Base-by-base conservation (phyloP, 1,140 invertebrate genomes). In the Drosophila pachea region DNA sequence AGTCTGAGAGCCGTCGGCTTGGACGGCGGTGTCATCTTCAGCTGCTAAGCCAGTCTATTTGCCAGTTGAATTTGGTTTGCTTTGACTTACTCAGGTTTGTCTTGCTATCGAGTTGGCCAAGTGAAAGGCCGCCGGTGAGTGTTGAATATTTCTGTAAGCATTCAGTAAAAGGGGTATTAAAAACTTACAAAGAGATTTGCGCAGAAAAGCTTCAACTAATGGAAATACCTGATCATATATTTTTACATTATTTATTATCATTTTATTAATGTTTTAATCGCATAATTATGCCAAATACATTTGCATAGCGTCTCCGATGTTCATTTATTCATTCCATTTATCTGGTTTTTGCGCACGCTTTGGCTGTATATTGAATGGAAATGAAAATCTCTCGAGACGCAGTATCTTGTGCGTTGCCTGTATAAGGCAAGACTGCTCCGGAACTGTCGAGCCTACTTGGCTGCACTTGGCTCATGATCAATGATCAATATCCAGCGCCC, bases 321-420 rank as follows among this genome's bases (percentile, higher is more conserved):
- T 68, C 58, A 40, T 8, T 52, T 29, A 33, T 12, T 32, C n/a
- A 42, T 52, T 16, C 4, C 42, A n/a, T 40, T 16, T 11, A 49
- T 63, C 31, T 49, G 12, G 48, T 68, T 49, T 45, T 53, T 31
- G 66, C 58, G 35, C 32, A 38, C 29, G 47, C 22, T 3, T 53
- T 38, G 49, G 11, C 48, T 52, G 5, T 22, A 70, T 53, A 59
- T 70, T 40, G 54, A 70, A 70, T 53, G 52, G 54, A 53, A 65
- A 66, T 66, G 45, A 70, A 66, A 70, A 70, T 65, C 62, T 52
- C 40, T 50, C 29, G 53, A 69, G 61, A 69, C 61, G 48, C 68
- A 53, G 67, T 32, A 55, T 12, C 11, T 35, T 29, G 31, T 66
- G 68, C 62, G 54, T 59, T 9, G 62, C 53, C 65, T 70, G 50